A percentile compares a stretch with the other conserved stretches of the same genome.
These are phyloP conservation scores for Drymonia ruficornis DNA, from an alignment of 2,888 invertebrate species.

Conservation along the genomic window DNA sequence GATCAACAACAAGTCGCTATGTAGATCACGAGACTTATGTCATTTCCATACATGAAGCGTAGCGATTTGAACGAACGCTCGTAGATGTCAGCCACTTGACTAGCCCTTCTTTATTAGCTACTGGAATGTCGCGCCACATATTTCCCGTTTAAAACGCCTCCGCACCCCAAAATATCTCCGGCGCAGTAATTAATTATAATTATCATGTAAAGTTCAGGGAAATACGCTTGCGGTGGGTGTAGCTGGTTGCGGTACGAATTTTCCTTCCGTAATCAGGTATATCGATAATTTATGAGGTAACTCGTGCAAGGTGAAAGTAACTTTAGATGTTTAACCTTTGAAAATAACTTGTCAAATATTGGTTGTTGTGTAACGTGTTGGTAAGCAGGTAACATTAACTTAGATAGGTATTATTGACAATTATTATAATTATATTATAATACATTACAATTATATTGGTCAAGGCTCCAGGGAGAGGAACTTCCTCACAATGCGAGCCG, in stretches of 20 bases:
- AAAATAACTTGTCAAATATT: background rate
- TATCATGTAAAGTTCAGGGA: slow-evolving; percentile 34
- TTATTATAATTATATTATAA: too few relatives aligned
- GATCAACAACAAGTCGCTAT: too few relatives aligned
- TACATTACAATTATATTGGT: too few relatives aligned
- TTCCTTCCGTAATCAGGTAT: slow-evolving; percentile 37
- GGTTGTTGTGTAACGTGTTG: background rate
- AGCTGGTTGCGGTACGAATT: slow-evolving; percentile 21
- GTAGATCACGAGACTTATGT: too few relatives aligned
- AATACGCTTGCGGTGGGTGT: slow-evolving; percentile 28
- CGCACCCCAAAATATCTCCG: background rate
- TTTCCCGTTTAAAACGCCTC: background rate
- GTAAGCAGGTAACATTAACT: background rate
- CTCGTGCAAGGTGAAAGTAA: slow-evolving; percentile 11
- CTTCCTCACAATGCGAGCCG: too few relatives aligned
- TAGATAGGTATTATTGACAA: too few relatives aligned
- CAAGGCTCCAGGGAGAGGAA: too few relatives aligned
- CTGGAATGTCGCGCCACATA: background rate
- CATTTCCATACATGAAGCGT: too few relatives aligned
- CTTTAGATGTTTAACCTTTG: slow-evolving; percentile 15
- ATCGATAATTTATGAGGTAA: slow-evolving; percentile 30
- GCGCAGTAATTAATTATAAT: slow-evolving; percentile 40
- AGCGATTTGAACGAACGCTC: too few relatives aligned
- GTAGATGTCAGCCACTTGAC: too few relatives aligned
- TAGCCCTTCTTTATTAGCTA: too few relatives aligned